A percentile compares a stretch with the other conserved stretches of the same genome.
These are phyloP conservation scores for Ptychadena robeensis DNA, from an alignment of 2,797 vertebrate species.

Conservation along the genomic window DNA sequence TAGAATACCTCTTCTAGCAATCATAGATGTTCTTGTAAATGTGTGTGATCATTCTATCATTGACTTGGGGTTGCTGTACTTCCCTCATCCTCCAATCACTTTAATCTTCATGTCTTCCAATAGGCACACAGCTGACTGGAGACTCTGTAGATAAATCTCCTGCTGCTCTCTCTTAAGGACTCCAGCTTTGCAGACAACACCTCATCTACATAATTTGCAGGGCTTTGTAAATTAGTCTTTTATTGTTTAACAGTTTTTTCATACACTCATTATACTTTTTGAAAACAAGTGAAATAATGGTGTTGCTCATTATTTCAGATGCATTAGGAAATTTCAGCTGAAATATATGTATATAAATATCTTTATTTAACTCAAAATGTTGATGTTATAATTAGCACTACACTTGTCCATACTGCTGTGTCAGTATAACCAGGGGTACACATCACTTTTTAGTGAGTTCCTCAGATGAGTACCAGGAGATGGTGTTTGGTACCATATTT, in stretches of 20 bases:
- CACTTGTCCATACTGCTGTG: no score
- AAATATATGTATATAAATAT: no score
- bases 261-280: background rate
- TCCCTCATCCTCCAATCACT: background rate
- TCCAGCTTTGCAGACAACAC: constrained; percentile 15
- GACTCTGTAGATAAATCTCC: constrained; percentile 14
- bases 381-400: no score
- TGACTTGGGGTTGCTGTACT: background rate
- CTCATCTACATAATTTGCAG: constrained; percentile 8
- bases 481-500: no score
- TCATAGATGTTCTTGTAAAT: background rate
- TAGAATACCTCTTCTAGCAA: background rate
- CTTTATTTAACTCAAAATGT: no score
- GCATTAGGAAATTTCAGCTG: background rate
- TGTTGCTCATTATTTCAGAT: background rate
- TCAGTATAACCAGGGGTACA: no score
- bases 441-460: no score
- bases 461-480: no score
- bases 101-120: constrained; percentile 13
- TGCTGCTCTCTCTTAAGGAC: constrained; percentile 5
- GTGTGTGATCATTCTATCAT: background rate
- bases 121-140: constrained; percentile 6
- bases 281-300: background rate
- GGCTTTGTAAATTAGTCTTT: constrained; percentile 12
- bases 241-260: background rate